A percentile compares a stretch with the other conserved stretches of the same genome.
These are phyloP conservation scores for Caenorhabditis drosophilae DNA, from an alignment of 2,888 invertebrate genomes.

Conservation along the genomic window DNA sequence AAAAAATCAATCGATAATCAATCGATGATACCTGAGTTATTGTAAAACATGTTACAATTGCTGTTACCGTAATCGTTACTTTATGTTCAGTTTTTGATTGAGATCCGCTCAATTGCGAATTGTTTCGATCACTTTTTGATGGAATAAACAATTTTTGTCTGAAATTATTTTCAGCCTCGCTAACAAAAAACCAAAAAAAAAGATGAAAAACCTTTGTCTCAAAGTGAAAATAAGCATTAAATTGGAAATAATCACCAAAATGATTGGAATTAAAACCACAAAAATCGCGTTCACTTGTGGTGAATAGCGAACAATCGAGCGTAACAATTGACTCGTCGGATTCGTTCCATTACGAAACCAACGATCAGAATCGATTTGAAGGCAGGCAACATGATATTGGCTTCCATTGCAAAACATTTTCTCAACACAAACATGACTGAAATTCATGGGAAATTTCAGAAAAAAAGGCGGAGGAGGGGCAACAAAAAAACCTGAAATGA, in stretches of 20 bases:
- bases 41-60: conserved; percentile 64
- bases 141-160: conserved; percentile 51
- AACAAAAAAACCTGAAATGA: conserved; percentile 36
- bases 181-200: conserved; percentile 1
- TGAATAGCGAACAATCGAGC: conserved; percentile 36
- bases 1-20: no score
- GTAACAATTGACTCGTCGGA: conserved; percentile 44
- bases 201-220: conserved; percentile 47
- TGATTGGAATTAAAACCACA: conserved; percentile 61
- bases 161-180: no score
- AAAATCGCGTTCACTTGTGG: conserved; percentile 55
- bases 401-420: conserved; percentile 61
- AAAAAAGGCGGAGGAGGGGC: neutral
- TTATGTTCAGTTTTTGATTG: conserved; percentile 61
- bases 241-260: conserved; percentile 60
- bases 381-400: conserved; percentile 56
- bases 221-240: conserved; percentile 60
- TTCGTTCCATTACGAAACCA: conserved; percentile 61
- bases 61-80: conserved; percentile 62
- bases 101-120: conserved; percentile 35
- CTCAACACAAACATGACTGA: conserved; percentile 54
- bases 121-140: conserved; percentile 33
- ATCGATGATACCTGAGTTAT: conserved; percentile 65
- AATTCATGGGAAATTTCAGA: neutral
- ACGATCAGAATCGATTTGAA: conserved; percentile 50